Evolutionary conservation across 2,113 vertebrate genomes (phyloP).

Genomic region (Pogona vitticeps): DNA sequence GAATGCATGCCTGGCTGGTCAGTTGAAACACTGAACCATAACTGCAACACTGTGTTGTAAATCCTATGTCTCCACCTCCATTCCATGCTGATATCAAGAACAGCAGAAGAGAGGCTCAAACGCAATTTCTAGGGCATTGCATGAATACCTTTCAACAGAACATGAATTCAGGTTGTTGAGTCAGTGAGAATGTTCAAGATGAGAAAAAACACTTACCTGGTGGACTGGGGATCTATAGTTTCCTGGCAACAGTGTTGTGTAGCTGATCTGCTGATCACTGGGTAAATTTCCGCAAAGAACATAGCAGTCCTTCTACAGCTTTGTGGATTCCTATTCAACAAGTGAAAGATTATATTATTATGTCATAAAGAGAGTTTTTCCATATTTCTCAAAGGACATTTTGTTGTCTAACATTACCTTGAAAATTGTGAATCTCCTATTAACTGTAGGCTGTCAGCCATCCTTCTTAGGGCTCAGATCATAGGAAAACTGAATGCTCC

Average conservation of each 20-base stretch:
- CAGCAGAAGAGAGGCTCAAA: not conserved
- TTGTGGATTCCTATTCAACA: not conserved
- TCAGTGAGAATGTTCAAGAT: not conserved
- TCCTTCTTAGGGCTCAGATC: not conserved
- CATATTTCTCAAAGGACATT: not conserved
- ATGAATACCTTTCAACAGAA: not conserved
- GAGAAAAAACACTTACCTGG: not conserved
- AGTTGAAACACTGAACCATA: not conserved
- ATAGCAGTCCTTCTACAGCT: not conserved
- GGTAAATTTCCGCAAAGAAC: not conserved
- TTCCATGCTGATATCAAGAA: not conserved
- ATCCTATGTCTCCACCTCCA: not conserved
- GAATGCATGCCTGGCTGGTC: not conserved
- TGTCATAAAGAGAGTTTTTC: not conserved
- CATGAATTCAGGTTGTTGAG: not conserved
- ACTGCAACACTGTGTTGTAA: not conserved
- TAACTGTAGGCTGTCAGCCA: not conserved
- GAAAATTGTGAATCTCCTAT: not conserved
- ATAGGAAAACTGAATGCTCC: not conserved
- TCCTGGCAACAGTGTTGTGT: too few relatives aligned
- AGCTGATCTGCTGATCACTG: not conserved
- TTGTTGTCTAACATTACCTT: not conserved
- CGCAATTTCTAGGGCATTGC: not conserved
- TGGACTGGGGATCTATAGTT: not conserved
- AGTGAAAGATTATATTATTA: not conserved